Base-by-base conservation (phyloP, 2,888 invertebrate genomes). In the Cryptus viduatorius region DNA sequence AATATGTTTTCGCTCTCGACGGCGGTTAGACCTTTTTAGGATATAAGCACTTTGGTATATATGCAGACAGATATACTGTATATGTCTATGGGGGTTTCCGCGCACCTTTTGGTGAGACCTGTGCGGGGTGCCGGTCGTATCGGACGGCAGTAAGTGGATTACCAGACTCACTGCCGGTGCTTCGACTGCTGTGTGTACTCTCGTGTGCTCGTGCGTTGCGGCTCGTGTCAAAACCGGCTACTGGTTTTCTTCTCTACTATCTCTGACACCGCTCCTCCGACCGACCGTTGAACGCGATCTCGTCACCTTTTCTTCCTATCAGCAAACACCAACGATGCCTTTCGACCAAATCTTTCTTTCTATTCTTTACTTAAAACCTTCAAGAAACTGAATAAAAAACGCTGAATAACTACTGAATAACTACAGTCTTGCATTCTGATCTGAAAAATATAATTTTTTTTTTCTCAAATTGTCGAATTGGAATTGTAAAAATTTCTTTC, bases 61-160 rank as follows among this genome's bases (percentile, higher is more conserved):
- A 24, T 24, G 24, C 3, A 24, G 24, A 24, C 24, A 24, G 2
- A 24, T 24, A 24, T 24, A 24, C 2, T 24, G 3, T 87, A 77
- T 86, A 75, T 82, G 65, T 84, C 24, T 61, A 14, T 61, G 61
- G 12, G 79, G 77, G 83, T 68, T 85, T 79, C 81, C 83, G 82
- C 84, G 82, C 78, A 72, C 80, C 82, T 85, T 87, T 83, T 86
- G 85, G 42, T 12, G 64, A 76, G 83, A 73, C 78, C 79, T 83
- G 81, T 79, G 61, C 65, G 42, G 59, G 50, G 69, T 53, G 79
- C 31, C 59, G 29, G 61, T 79, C 81, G 82, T 75, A 71, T 85
- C 79, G 83, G 79, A 82, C 82, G 82, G 82, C 87, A 79, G 87
- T 89, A 90, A 90, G 90, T 90, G 89, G 90, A 90, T 90, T 90